Base-by-base conservation (phyloP, 2,113 vertebrate genomes). In the Scopus umbretta region DNA sequence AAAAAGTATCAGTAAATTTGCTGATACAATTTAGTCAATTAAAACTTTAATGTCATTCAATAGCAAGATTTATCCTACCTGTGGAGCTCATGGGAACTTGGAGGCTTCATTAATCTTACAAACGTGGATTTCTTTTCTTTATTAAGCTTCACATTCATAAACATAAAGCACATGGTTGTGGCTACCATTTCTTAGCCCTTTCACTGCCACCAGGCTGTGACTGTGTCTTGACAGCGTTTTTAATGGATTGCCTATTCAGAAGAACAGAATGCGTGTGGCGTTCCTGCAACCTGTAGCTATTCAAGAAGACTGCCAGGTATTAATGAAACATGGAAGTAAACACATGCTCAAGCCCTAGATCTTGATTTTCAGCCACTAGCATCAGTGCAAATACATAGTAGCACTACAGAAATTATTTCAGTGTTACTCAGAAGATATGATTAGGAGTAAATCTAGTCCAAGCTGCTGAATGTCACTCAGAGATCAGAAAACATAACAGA, bases 201-300 rank as follows among this genome's bases (percentile, higher is more conserved):
- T 56, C 34, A 6, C 19, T 40, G 42, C 80, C 6, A 1, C 52
- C 55, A 15, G 38, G 26, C 59, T 56, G 59, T 40, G 16, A 52
- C 20, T 70, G 19, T 63, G 32, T 13, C 62, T 50, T 56, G 67
- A 15, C 36, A 67, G 27, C 1, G 0, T 6, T 6, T 59, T 18
- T 55, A 32, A 65, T 27, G 68, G 52, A 42, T 61, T 52, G 40
- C 1, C 34, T 36, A 25, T 11, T 68, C 72, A 61, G 56, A 47
- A 59, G 67, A 81, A 38, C 27, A 84, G 78, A 72, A 17, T 2
- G 0, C 0, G 0, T 1, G 13, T 25, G 42, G n/a, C 3, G 3
- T 45, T 53, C 42, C 55, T 66, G 30, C 30, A 58, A 22, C 25
- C 56, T 32, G 18, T 3, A 53, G 65, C 63, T 53, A 3, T 20